Conservation (phyloP, 2,797 vertebrate species). For the Microctenopoma lineatum region DNA sequence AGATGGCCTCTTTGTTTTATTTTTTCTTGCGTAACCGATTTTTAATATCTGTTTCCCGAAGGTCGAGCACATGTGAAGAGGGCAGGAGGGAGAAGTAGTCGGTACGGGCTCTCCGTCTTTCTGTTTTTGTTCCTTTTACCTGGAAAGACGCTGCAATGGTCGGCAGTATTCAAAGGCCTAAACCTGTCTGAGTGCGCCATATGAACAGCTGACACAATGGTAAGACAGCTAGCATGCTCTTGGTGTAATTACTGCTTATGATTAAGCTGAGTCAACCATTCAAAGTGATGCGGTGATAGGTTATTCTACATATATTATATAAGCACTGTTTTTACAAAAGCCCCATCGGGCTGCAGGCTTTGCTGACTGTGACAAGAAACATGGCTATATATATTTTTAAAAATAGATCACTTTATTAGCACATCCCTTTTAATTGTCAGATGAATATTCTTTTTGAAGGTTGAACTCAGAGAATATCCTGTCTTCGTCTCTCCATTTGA, state of each 20-base stretch:
- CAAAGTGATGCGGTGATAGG: conserved; percentile 4
- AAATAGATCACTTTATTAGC: conserved; percentile 31
- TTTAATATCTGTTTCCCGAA: conserved; percentile 25
- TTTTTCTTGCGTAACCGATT: conserved; percentile 28
- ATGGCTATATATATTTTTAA: conserved; percentile 20
- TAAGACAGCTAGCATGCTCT: conserved; percentile 71
- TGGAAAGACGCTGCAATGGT: conserved; percentile 84
- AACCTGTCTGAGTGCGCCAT: conserved; percentile 82
- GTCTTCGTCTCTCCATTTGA: conserved; percentile 43
- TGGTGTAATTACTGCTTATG: conserved; percentile 21
- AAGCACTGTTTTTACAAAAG: conserved; percentile 15
- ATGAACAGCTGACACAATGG: conserved; percentile 90
- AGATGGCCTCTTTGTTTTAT: conserved; percentile 56
- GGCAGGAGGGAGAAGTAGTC: conserved; percentile 29
- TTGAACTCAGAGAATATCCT: conserved; percentile 37
- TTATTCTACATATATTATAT: conserved; percentile 5
- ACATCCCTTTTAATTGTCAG: conserved; percentile 22
- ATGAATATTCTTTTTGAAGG: conserved; percentile 31
- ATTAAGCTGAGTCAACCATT: conserved; percentile 13
- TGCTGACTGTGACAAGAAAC: conserved; percentile 14
- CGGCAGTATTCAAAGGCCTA: conserved; percentile 79
- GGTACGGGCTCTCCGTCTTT: conserved; percentile 29
- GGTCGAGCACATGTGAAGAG: conserved; percentile 33
- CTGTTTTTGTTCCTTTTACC: conserved; percentile 52
- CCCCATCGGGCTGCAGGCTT: conserved; percentile 5